Conservation (phyloP, 2,797 vertebrate species). For the Brachyalestes nurse region DNA sequence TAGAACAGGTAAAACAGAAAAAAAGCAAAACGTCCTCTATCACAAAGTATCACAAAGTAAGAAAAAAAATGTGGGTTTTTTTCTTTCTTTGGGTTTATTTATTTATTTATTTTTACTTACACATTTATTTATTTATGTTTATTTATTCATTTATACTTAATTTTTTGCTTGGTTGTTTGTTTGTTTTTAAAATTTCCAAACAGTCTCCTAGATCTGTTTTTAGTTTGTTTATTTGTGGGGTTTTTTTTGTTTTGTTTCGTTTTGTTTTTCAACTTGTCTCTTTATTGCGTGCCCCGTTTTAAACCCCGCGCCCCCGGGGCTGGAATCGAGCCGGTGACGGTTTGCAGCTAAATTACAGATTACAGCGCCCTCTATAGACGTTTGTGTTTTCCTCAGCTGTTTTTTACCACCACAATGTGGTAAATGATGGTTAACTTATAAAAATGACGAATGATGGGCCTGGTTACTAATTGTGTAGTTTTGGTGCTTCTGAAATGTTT, state of each 20-base stretch:
- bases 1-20: no score
- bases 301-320: not conserved
- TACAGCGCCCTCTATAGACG: slow-evolving; percentile 82
- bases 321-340: not conserved
- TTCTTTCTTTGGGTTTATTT: not conserved
- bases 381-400: slow-evolving; percentile 19
- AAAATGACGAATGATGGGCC: not conserved
- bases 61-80: not conserved
- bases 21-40: not conserved
- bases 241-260: not conserved
- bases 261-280: no score
- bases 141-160: not conserved
- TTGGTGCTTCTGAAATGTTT: not conserved
- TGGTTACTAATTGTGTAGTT: not conserved
- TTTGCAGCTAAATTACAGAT: slow-evolving; percentile 72
- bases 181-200: not conserved
- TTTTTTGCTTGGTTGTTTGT: not conserved
- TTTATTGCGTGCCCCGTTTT: not conserved
- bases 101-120: not conserved
- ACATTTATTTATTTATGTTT: not conserved
- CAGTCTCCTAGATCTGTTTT: not conserved
- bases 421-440: not conserved
- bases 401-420: not conserved
- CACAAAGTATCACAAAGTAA: not conserved
- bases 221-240: no score